Conservation (phyloP, 2,113 vertebrate genomes). For the Myiagra hebetior region DNA sequence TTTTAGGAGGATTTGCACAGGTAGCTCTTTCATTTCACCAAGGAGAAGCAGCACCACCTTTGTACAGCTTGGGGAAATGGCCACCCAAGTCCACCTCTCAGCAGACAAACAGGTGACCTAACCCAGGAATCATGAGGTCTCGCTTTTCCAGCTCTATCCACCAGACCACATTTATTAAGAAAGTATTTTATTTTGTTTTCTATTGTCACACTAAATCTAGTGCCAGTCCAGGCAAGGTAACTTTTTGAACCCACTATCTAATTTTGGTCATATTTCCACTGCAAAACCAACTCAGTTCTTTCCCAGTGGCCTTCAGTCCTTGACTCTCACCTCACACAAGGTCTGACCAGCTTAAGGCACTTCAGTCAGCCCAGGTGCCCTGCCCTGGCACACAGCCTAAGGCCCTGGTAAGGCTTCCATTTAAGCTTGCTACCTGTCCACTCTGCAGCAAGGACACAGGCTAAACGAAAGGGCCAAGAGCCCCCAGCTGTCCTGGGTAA, state of each 20-base stretch:
- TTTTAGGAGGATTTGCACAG: not conserved
- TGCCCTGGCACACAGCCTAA: not conserved
- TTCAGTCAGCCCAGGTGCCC: not conserved
- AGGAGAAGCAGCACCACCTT: not conserved
- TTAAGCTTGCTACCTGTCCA: not conserved
- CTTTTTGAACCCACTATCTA: not conserved
- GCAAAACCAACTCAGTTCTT: not conserved
- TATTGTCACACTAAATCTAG: not conserved
- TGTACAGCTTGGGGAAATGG: not conserved
- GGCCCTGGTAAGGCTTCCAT: not conserved
- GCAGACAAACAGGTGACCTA: not conserved
- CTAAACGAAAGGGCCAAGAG: rapidly evolving
- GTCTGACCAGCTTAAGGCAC: not conserved
- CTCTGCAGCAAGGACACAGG: not conserved
- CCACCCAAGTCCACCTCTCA: not conserved
- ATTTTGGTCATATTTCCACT: not conserved
- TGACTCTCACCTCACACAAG: not conserved
- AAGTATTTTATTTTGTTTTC: not conserved
- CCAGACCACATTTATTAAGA: not conserved
- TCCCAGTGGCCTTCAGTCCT: not conserved
- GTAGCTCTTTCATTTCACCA: not conserved
- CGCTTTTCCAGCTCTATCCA: not conserved
- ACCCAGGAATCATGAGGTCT: not conserved
- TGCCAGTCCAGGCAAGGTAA: not conserved
- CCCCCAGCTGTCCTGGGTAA: not conserved